Evolutionary conservation across 2,113 vertebrate species (phyloP), one percentile per base, ranked within the genome.

Genomic region (Tyrannus savana): DNA sequence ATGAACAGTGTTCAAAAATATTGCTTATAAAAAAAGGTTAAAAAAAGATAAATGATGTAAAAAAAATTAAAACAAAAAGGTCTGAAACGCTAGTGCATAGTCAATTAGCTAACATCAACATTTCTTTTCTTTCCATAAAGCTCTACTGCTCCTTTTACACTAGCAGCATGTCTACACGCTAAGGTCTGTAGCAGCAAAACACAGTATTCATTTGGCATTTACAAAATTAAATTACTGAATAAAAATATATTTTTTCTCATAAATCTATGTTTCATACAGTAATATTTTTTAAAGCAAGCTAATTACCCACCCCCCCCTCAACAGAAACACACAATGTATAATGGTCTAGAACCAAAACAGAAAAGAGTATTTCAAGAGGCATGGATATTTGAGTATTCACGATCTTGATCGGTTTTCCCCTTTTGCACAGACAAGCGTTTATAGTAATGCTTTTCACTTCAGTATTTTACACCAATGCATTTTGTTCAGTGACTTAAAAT

Each of bases 161-260:
- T 98, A 98, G 98, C 98, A 98, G 98, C 98, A 98, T 75, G 96
- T 98, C 98, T 98, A 98, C 97, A 98, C 94, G 90, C 98, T 98
- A 98, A 96, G 94, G 86, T 98, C 91, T 94, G 96, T 98, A 98
- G 98, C 98, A 98, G 98, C 98, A 98, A 98, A 98, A 98, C 97
- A 98, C 96, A 97, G 97, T 97, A 98, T 97, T 97, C 97, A 98
- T 98, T 98, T 98, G 98, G 98, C 98, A 98, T 98, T 98, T 98
- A 98, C 97, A 98, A 98, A 98, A 98, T 98, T 98, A 98, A 98
- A 98, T 98, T 98, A 98, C 94, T 97, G 97, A 98, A 98, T 98
- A 98, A 98, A 98, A 98, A 98, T 98, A 98, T 98, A 98, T 97
- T 98, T 99, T 99, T 98, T 98, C 98, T 98, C 96, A 98, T 97